Percentiles rank a stretch among this genome's conserved stretches.
These are phyloP conservation scores for Pseudoatta argentina DNA, from an alignment of 1,140 invertebrate species.

Conservation along the genomic window DNA sequence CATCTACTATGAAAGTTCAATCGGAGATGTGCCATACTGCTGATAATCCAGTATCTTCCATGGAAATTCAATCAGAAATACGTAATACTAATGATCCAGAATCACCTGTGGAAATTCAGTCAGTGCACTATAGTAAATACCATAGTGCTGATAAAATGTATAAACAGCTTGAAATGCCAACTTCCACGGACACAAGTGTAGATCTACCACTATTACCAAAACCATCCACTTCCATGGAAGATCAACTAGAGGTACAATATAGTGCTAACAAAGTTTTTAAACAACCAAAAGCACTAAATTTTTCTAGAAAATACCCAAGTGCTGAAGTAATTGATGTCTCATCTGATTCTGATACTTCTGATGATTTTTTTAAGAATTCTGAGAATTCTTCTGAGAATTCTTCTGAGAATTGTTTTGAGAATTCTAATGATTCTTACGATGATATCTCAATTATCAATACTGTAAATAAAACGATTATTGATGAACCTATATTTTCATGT, in stretches of 20 bases:
- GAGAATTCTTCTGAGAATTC: not conserved
- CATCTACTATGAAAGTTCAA: no score
- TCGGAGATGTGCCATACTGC: no score
- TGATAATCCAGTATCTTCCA: no score
- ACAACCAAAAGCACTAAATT: not conserved
- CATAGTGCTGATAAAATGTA: no score
- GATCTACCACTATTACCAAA: no score
- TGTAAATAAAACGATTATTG: not conserved
- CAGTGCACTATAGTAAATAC: no score
- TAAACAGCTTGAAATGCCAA: no score
- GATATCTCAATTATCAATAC: conserved; percentile 6
- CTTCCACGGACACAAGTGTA: no score
- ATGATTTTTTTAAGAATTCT: not conserved
- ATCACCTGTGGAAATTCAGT: no score
- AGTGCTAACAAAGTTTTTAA: not conserved
- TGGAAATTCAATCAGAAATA: no score
- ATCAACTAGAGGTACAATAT: not conserved
- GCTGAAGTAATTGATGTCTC: not conserved
- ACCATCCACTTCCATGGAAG: not conserved
- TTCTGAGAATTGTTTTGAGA: not conserved
- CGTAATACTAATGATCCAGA: no score
- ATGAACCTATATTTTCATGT: not conserved
- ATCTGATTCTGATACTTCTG: conserved; percentile 6
- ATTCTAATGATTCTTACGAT: no score
- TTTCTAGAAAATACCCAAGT: not conserved